phyloP scores from a whole-genome alignment of 2,797 vertebrate genomes.

The Molossus alvarezi region DNA sequence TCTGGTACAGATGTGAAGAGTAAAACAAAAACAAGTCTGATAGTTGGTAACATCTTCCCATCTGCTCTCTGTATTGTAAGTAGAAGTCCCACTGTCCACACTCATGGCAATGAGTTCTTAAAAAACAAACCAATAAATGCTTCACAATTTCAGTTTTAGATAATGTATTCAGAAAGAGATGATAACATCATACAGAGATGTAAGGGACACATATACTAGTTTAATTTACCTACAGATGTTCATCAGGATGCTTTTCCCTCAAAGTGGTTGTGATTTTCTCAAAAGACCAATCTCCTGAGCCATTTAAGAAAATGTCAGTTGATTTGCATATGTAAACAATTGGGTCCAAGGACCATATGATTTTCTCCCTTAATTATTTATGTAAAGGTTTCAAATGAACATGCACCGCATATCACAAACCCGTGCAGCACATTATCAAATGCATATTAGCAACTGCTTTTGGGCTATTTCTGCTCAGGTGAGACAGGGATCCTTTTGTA shows the following conservation, averaged over 20 bases:
- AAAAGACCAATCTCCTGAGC: conserved; percentile 64
- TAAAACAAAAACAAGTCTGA: conserved; percentile 71
- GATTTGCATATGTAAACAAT: conserved; percentile 64
- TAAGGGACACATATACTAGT: conserved; percentile 50
- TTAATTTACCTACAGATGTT: conserved; percentile 75
- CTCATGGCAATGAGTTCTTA: conserved; percentile 61
- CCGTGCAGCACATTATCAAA: conserved; percentile 49
- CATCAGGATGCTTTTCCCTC: conserved; percentile 12
- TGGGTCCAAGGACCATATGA: conserved; percentile 36
- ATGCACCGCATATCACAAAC: not conserved
- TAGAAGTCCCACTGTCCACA: conserved; percentile 61
- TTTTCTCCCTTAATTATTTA: conserved; percentile 69
- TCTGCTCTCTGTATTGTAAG: conserved; percentile 72
- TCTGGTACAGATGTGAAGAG: conserved; percentile 79
- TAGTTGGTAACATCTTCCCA: conserved; percentile 74
- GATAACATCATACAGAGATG: conserved; percentile 40
- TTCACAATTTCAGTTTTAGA: conserved; percentile 59
- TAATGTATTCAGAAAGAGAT: conserved; percentile 71
- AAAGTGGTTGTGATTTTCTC: conserved; percentile 72
- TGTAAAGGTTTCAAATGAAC: conserved; percentile 53
- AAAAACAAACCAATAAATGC: conserved; percentile 64
- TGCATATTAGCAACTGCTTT: conserved; percentile 23
- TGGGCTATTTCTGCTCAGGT: not conserved
- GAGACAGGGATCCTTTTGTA: not conserved
- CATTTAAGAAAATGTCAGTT: conserved; percentile 48